Conservation (phyloP, 1,140 invertebrate species). For the Drosophila guanche region DNA sequence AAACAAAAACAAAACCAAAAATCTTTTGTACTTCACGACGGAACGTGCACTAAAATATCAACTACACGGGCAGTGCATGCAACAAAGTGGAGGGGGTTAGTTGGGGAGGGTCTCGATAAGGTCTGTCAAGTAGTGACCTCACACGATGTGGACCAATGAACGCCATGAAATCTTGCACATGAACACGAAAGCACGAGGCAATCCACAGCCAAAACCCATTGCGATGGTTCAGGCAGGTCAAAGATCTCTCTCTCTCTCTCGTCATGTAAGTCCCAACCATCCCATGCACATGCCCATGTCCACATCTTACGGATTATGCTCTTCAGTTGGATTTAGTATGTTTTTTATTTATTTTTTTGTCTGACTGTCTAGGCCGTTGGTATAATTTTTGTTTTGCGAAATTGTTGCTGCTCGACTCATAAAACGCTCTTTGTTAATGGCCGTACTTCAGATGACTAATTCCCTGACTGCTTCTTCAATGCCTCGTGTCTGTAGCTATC, state of each 20-base stretch:
- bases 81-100: slow-evolving; percentile 3
- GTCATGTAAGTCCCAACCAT: too few species aligned
- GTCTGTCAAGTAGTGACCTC: slow-evolving; percentile 67
- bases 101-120: slow-evolving; percentile 44
- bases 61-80: slow-evolving; percentile 29
- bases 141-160: slow-evolving; percentile 55
- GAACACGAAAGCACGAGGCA: too few species aligned
- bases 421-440: slow-evolving; percentile 39
- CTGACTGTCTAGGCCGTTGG: slow-evolving; percentile 47
- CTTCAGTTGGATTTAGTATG: too few species aligned
- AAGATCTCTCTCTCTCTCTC: too few species aligned
- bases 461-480: slow-evolving; percentile 38
- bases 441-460: slow-evolving; percentile 37
- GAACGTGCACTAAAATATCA: slow-evolving; percentile 59
- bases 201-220: too few species aligned
- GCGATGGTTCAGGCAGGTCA: too few species aligned
- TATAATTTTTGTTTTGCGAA: slow-evolving; percentile 40
- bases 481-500: slow-evolving; percentile 33
- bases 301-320: too few species aligned
- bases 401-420: slow-evolving; percentile 30
- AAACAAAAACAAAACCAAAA: slow-evolving; percentile 5
- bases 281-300: too few species aligned
- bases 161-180: slow-evolving; percentile 45
- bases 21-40: slow-evolving; percentile 35
- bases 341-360: too few species aligned